These are phyloP conservation scores for Molorchus minor DNA, from an alignment of 2,888 invertebrate genomes.

Conservation along the genomic window DNA sequence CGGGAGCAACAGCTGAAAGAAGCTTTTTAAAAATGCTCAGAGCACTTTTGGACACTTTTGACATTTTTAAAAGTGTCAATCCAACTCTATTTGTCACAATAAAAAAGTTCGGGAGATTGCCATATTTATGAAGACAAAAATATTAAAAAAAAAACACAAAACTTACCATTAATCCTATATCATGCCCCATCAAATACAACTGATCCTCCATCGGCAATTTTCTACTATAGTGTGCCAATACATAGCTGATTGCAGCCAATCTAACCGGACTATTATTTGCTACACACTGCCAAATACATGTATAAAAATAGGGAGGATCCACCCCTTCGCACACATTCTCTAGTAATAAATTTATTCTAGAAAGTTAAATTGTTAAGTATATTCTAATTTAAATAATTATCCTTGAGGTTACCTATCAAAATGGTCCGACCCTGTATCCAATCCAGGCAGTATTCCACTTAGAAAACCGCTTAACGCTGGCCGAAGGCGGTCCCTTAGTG, in stretches of 20 bases:
- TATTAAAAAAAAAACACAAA: no score
- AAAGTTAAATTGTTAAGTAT: slow-evolving; percentile 41
- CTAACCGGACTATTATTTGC: slow-evolving; percentile 82
- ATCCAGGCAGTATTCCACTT: slow-evolving; percentile 87
- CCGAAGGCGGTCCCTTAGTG: slow-evolving; percentile 76
- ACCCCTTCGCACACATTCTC: slow-evolving; percentile 80
- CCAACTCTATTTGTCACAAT: no score
- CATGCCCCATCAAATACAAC: slow-evolving; percentile 82
- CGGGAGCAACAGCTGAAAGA: no score
- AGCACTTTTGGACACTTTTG: no score
- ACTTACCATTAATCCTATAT: slow-evolving; percentile 81
- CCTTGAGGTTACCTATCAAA: slow-evolving; percentile 71
- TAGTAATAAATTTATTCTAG: slow-evolving; percentile 71
- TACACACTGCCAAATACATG: slow-evolving; percentile 88
- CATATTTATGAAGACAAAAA: no score
- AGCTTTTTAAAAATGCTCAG: no score
- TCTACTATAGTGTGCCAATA: slow-evolving; percentile 82
- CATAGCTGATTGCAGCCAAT: slow-evolving; percentile 82
- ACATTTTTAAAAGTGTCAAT: no score
- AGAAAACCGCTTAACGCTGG: slow-evolving; percentile 88
- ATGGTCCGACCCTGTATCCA: slow-evolving; percentile 86
- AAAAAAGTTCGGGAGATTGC: no score
- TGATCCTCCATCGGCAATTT: slow-evolving; percentile 83
- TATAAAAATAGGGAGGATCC: slow-evolving; percentile 82
- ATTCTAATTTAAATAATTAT: neutral